A percentile compares a stretch with the other conserved stretches of the same genome.
Conservation (phyloP, 2,888 invertebrate genomes). For the Limenitis camilla region DNA sequence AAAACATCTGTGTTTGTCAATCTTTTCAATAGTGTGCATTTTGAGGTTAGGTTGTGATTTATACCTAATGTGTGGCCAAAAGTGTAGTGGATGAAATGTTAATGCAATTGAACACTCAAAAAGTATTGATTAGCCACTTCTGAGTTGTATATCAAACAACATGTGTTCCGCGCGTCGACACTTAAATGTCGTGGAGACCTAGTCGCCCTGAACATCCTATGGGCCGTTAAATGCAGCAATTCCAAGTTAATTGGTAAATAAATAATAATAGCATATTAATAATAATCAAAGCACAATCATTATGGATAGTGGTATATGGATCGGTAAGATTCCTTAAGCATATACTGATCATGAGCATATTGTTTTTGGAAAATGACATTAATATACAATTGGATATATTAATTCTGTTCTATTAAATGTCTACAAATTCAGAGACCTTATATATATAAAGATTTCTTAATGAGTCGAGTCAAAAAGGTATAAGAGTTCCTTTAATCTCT, state of each 20-base stretch:
- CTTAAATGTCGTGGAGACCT: constrained; percentile 30
- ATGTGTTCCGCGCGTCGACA: constrained; percentile 36
- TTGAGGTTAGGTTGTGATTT: constrained; percentile 68
- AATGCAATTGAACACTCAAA: constrained; percentile 11
- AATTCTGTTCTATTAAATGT: too few relatives aligned
- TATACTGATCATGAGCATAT: too few relatives aligned
- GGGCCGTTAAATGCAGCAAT: constrained; percentile 29
- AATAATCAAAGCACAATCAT: constrained; percentile 16
- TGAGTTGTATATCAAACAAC: constrained; percentile 37
- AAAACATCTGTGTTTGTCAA: constrained; percentile 38
- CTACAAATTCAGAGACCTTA: too few relatives aligned
- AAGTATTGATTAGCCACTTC: constrained; percentile 16
- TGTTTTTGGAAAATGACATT: too few relatives aligned
- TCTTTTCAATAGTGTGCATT: constrained; percentile 52
- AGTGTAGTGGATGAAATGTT: constrained; percentile 23
- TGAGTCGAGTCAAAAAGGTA: too few relatives aligned
- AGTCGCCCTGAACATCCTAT: constrained; percentile 12
- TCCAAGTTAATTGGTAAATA: constrained; percentile 32
- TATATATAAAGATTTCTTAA: too few relatives aligned
- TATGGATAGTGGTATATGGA: constrained; percentile 26
- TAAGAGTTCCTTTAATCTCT: not conserved
- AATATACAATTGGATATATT: too few relatives aligned
- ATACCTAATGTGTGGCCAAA: constrained; percentile 35
- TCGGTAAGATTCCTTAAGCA: too few relatives aligned
- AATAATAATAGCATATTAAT: constrained; percentile 30